These are phyloP conservation scores for Apodemus agrarius DNA, from an alignment of 2,797 vertebrate genomes.

Conservation along the genomic window DNA sequence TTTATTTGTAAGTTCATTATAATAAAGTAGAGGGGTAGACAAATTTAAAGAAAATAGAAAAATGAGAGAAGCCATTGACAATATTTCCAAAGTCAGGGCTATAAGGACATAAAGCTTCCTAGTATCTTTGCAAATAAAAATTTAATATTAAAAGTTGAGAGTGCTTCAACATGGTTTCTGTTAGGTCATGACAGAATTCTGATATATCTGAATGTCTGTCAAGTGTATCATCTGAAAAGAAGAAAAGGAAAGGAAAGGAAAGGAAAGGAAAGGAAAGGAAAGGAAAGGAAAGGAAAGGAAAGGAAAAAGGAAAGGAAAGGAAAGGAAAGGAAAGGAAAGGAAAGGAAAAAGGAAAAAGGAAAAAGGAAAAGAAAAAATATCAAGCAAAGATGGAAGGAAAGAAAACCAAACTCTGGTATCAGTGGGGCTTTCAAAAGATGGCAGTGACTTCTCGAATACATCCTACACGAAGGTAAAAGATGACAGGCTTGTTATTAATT, in stretches of 20 bases:
- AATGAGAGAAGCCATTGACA: neutral
- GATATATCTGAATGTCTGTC: neutral
- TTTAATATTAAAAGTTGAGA: neutral
- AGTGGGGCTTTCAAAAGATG: neutral
- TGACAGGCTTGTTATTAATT: neutral
- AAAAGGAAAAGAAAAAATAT: neutral
- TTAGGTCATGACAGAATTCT: no score
- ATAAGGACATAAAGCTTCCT: neutral
- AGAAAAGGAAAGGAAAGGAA: accelerated
- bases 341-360: no score
- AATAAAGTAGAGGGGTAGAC: neutral
- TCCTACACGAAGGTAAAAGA: neutral
- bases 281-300: neutral
- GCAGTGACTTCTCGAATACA: neutral
- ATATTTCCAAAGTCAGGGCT: neutral
- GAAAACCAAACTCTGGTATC: neutral
- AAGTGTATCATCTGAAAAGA: neutral
- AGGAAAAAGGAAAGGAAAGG: neutral
- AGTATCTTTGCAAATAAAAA: neutral
- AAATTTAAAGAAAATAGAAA: neutral
- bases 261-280: neutral
- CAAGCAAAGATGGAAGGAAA: neutral
- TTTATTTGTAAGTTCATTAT: neutral
- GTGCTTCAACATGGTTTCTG: no score
- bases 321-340: neutral